Conservation (phyloP, 1,140 invertebrate genomes). For the Bombus huntii region DNA sequence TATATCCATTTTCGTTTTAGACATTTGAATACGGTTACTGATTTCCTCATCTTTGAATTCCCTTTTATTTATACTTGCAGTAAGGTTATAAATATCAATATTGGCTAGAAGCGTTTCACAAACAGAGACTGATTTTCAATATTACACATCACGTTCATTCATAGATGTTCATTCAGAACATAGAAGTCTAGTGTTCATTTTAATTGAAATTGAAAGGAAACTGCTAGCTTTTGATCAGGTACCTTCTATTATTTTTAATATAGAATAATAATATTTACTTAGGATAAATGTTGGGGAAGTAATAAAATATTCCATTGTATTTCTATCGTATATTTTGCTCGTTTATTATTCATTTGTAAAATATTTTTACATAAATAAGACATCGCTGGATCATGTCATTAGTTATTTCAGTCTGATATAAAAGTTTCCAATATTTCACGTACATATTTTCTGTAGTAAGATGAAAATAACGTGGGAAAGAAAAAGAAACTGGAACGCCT, state of each 20-base stretch:
- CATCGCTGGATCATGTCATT: too few relatives aligned
- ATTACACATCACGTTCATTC: not conserved
- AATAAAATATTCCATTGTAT: not conserved
- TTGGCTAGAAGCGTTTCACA: not conserved
- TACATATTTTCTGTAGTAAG: not conserved
- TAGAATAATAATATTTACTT: too few relatives aligned
- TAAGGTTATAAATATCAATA: not conserved
- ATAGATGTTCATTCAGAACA: not conserved
- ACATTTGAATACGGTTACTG: conserved; percentile 47
- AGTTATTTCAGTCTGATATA: not conserved
- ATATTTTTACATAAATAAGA: too few relatives aligned
- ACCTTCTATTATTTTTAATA: not conserved
- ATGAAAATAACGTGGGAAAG: not conserved
- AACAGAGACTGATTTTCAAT: not conserved
- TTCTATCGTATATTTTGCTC: not conserved
- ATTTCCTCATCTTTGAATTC: conserved; percentile 35
- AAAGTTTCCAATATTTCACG: not conserved
- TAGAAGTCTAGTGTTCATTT: not conserved
- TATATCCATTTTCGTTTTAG: conserved; percentile 37
- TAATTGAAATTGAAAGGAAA: not conserved
- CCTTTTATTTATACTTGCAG: conserved; percentile 27
- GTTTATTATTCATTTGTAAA: not conserved
- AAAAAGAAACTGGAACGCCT: conserved; percentile 5
- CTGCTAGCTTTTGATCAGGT: not conserved
- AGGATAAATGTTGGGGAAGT: not conserved